Conservation (phyloP, 2,888 invertebrate genomes). For the Tipula confusa region DNA sequence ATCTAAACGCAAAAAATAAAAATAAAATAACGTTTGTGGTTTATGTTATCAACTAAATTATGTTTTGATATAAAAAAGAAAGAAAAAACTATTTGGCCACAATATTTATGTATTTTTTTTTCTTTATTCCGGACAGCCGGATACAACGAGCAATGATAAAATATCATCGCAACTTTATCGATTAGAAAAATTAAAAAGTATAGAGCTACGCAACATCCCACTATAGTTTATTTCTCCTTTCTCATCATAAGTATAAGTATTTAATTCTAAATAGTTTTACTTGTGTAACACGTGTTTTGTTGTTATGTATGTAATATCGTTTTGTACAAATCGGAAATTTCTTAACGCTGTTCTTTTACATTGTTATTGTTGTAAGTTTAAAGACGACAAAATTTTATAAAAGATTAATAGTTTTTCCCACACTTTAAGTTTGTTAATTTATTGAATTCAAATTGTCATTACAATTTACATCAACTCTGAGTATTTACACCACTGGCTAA, state of each 20-base stretch:
- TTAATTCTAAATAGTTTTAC: not conserved
- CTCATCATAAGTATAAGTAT: not conserved
- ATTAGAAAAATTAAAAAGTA: not conserved
- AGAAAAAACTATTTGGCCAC: not conserved
- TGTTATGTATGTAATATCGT: not conserved
- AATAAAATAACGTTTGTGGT: not conserved
- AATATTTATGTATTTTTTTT: not conserved
- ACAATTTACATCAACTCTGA: no score
- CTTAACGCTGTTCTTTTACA: conserved; percentile 6
- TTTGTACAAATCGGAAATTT: conserved; percentile 5
- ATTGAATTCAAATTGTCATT: no score
- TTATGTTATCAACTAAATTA: not conserved
- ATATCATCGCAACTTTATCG: conserved; percentile 3
- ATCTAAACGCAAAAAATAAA: not conserved
- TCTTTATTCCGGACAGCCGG: not conserved
- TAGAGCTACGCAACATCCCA: not conserved
- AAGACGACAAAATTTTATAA: not conserved
- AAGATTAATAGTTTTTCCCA: conserved; percentile 6
- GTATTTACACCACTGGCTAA: no score
- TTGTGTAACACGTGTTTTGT: conserved; percentile 25
- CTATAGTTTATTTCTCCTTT: not conserved
- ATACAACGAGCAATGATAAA: not conserved
- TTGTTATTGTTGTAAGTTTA: not conserved
- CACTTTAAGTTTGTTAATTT: not conserved
- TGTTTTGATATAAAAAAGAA: not conserved